Evolutionary conservation across 2,113 vertebrate genomes (phyloP).

Genomic region (Peromyscus polionotus): DNA sequence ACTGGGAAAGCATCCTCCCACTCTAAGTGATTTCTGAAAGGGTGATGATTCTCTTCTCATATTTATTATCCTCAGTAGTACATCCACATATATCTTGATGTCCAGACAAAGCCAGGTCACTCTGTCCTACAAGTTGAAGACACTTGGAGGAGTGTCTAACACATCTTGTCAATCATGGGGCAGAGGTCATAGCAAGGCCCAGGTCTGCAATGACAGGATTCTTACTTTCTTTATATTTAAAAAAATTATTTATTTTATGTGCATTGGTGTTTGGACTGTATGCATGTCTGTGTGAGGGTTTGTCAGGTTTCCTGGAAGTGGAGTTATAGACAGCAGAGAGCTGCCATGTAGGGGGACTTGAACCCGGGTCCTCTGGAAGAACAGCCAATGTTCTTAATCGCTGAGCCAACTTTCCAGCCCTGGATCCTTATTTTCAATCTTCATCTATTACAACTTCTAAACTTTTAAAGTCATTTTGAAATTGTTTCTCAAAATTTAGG

Average conservation of each 20-base stretch:
- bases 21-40: neutral
- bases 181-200: neutral
- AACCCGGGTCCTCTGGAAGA: neutral
- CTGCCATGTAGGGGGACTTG: neutral
- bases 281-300: neutral
- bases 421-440: neutral
- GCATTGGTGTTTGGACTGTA: neutral
- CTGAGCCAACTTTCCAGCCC: neutral
- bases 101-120: neutral
- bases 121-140: neutral
- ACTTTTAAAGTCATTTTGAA: neutral
- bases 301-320: neutral
- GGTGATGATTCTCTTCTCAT: neutral
- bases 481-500: slow-evolving; percentile 19
- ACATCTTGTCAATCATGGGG: neutral
- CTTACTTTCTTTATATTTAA: neutral
- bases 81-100: too few species aligned
- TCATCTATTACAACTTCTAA: neutral
- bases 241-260: neutral
- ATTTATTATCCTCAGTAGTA: neutral
- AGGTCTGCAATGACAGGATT: neutral
- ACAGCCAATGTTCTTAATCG: neutral
- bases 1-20: neutral
- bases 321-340: neutral
- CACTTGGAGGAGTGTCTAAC: neutral